A percentile compares a stretch with the other conserved stretches of the same genome.
These are phyloP conservation scores for Zoanthus sociatus DNA, from an alignment of 92 coral and sea anemone species.

Conservation along the genomic window DNA sequence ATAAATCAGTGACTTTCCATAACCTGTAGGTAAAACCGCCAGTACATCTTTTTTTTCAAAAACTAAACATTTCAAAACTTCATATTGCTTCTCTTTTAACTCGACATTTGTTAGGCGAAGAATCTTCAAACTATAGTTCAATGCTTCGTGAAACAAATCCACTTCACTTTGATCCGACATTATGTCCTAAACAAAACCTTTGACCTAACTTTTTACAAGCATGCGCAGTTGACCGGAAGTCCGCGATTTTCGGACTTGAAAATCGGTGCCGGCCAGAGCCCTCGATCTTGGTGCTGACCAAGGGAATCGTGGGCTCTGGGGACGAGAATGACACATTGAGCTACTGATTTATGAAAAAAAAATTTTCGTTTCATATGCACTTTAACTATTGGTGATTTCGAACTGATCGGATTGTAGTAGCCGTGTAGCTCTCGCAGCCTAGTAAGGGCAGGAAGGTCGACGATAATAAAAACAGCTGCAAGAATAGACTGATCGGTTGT, in stretches of 20 bases:
- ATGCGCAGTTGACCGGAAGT: constrained; percentile 22
- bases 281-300: constrained; percentile 18
- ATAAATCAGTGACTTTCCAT: too few species aligned
- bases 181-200: background rate
- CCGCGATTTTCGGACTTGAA: constrained; percentile 16
- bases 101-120: too few species aligned
- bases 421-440: constrained; percentile 8
- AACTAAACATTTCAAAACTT: too few species aligned
- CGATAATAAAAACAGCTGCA: constrained; percentile 43
- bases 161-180: background rate
- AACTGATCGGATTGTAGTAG: background rate
- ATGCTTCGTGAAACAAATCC: background rate
- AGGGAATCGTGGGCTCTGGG: background rate
- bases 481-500: constrained; percentile 45
- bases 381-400: too few species aligned
- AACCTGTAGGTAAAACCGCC: too few species aligned
- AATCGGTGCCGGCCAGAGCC: constrained; percentile 26
- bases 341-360: too few species aligned
- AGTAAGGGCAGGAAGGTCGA: constrained; percentile 41
- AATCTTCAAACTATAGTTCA: background rate
- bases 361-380: too few species aligned
- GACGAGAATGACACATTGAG: too few species aligned
- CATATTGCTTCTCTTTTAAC: too few species aligned
- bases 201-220: background rate
- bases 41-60: too few species aligned